Evolutionary conservation across 2,113 vertebrate species (phyloP).

Genomic region (Labrus mixtus): DNA sequence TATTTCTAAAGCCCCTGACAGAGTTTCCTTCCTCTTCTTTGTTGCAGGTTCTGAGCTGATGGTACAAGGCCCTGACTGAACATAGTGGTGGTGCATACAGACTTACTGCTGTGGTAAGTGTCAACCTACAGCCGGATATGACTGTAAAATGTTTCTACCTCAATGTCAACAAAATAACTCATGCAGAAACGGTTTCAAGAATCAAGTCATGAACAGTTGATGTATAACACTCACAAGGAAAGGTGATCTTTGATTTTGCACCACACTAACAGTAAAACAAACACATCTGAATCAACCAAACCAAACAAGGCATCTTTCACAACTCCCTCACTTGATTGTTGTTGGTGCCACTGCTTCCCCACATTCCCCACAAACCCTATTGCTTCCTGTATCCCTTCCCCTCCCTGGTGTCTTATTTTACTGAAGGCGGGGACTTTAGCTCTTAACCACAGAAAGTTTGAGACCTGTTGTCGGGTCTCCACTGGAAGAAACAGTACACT

Average conservation of each 20-base stretch:
- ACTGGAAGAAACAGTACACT: background rate
- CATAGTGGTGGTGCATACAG: slow-evolving; percentile 60
- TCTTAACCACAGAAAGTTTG: background rate
- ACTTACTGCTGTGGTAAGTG: slow-evolving; percentile 76
- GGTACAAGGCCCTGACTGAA: slow-evolving; percentile 60
- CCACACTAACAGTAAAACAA: too few species aligned
- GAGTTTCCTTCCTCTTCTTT: background rate
- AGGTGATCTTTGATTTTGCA: background rate
- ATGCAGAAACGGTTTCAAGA: background rate
- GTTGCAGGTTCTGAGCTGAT: slow-evolving; percentile 65
- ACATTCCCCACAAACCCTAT: slow-evolving; percentile 2
- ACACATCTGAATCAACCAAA: too few species aligned
- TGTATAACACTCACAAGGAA: background rate
- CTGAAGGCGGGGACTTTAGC: background rate
- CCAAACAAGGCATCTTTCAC: background rate
- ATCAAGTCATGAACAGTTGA: background rate
- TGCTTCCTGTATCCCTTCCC: background rate
- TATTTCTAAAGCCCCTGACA: slow-evolving; percentile 1
- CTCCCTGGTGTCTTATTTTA: background rate
- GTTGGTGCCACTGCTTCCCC: background rate
- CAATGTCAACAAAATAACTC: background rate
- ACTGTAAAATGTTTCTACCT: slow-evolving; percentile 4
- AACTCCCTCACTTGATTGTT: background rate
- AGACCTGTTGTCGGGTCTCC: slow-evolving; percentile 20
- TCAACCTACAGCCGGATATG: background rate